Conservation (phyloP, 2,888 invertebrate genomes). For the Morpho helenor region DNA sequence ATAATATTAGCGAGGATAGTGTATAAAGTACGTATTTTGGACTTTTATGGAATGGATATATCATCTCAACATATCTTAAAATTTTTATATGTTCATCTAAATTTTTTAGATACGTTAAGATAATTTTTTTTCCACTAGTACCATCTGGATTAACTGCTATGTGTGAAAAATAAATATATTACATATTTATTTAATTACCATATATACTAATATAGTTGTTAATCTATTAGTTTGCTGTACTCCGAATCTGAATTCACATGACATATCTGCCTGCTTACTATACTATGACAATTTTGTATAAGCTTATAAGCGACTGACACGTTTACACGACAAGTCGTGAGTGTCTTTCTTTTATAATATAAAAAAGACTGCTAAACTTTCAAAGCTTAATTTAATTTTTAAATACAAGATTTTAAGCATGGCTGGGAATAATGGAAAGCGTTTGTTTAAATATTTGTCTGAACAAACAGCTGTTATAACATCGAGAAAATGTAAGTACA, state of each 20-base stretch:
- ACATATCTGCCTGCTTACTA: background rate
- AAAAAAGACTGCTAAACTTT: constrained; percentile 21
- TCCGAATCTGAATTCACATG: background rate
- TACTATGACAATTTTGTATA: constrained; percentile 12
- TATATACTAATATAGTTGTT: too few relatives aligned
- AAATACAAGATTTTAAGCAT: constrained; percentile 34
- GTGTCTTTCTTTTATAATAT: constrained; percentile 9
- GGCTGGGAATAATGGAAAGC: constrained; percentile 53
- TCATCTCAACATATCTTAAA: too few relatives aligned
- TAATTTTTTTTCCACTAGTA: too few relatives aligned
- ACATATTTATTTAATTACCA: too few relatives aligned
- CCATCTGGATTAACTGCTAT: too few relatives aligned
- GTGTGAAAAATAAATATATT: too few relatives aligned
- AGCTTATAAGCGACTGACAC: constrained; percentile 17
- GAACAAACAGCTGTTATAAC: constrained; percentile 39
- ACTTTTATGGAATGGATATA: too few relatives aligned
- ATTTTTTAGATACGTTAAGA: too few relatives aligned
- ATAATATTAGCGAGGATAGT: too few relatives aligned
- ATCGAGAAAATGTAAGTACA: constrained; percentile 59
- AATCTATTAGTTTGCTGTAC: too few relatives aligned
- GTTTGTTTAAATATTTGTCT: constrained; percentile 55
- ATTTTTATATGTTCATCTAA: too few relatives aligned
- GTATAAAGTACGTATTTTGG: too few relatives aligned
- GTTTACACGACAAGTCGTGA: constrained; percentile 22
- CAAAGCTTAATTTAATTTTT: constrained; percentile 5